A percentile compares a stretch with the other conserved stretches of the same genome.
These are phyloP conservation scores for Danio choprae DNA, from an alignment of 2,797 vertebrate genomes.

Conservation along the genomic window DNA sequence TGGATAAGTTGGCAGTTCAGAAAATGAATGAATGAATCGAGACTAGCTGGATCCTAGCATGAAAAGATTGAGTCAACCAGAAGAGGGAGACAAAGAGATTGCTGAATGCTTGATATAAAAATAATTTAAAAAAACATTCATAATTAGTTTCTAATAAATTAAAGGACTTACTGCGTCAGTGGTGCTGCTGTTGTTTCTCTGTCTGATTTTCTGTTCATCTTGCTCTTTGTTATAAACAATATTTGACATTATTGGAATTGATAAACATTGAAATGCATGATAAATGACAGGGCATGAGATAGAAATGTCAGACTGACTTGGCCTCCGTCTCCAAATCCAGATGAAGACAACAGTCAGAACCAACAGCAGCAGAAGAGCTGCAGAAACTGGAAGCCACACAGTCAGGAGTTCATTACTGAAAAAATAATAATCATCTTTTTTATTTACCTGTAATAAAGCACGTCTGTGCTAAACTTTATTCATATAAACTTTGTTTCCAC, in stretches of 20 bases:
- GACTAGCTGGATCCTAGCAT: too few relatives aligned
- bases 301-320: background rate
- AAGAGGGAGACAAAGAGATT: background rate
- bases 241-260: background rate
- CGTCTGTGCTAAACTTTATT: background rate
- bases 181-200: too few relatives aligned
- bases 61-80: background rate
- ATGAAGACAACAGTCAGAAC: background rate
- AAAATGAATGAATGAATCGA: too few relatives aligned
- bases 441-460: too few relatives aligned
- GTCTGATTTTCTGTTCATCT: background rate
- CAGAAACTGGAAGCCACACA: conserved; percentile 12
- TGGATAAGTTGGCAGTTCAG: too few relatives aligned
- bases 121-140: too few relatives aligned
- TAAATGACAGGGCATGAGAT: background rate
- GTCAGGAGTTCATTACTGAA: background rate
- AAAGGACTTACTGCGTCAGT: background rate
- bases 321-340: background rate
- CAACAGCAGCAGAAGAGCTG: background rate
- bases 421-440: background rate
- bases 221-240: background rate
- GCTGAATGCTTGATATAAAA: too few relatives aligned
- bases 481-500: background rate
- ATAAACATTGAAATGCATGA: background rate
- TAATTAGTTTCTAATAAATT: too few relatives aligned